Evolutionary conservation across 1,140 invertebrate genomes (phyloP).

Genomic region (Bombus sibiricus): DNA sequence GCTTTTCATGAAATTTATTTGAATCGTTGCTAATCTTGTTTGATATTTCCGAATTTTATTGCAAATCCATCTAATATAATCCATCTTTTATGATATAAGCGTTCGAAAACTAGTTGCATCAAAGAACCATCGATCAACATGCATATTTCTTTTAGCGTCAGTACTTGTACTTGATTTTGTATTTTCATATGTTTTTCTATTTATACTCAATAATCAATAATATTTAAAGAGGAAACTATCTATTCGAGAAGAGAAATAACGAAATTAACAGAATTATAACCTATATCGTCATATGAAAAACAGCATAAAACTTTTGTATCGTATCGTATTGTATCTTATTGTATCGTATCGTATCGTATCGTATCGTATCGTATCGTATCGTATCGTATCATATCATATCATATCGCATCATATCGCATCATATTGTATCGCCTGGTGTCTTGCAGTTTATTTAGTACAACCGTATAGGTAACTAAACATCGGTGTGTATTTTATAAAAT

Average conservation of each 20-base stretch:
- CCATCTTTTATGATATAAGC: neutral
- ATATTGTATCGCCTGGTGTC: neutral
- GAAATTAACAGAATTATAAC: neutral
- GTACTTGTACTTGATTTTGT: neutral
- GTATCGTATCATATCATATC: no score
- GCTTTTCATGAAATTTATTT: constrained; percentile 29
- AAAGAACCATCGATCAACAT: neutral
- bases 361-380: no score
- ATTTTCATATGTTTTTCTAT: neutral
- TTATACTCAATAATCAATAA: neutral
- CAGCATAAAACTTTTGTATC: neutral
- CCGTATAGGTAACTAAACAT: neutral
- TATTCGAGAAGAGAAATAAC: no score
- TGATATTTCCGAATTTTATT: constrained; percentile 34
- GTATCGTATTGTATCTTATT: neutral
- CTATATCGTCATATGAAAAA: neutral
- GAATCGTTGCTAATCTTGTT: constrained; percentile 22
- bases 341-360: no score
- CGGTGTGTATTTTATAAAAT: neutral
- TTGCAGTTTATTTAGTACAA: neutral
- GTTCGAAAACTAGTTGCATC: neutral
- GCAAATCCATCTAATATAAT: neutral
- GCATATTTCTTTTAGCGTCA: neutral
- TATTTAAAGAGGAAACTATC: neutral
- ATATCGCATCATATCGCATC: neutral